phyloP scores from a whole-genome alignment of 2,113 vertebrate species.

The Zootoca vivipara region DNA sequence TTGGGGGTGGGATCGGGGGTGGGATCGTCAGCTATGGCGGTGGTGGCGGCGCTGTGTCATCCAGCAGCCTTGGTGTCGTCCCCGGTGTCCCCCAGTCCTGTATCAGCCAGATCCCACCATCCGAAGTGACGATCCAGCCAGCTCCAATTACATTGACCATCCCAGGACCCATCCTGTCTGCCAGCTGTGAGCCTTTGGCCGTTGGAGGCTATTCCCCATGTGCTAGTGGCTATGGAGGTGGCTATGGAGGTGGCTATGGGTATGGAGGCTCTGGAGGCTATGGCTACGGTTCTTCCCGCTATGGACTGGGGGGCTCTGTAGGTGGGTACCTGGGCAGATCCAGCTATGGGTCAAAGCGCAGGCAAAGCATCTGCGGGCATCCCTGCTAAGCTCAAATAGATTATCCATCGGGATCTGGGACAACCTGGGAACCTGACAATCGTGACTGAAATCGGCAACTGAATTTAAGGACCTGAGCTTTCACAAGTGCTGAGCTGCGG shows the following conservation, averaged over 20 bases:
- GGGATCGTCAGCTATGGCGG: not conserved
- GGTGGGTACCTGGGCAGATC: too few relatives aligned
- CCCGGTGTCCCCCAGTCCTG: not conserved
- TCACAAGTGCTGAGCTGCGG: too few relatives aligned
- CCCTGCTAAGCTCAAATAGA: too few relatives aligned
- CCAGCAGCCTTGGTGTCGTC: not conserved
- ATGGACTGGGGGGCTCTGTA: not conserved
- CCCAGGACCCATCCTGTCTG: not conserved
- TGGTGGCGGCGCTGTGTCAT: not conserved
- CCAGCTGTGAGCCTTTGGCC: not conserved
- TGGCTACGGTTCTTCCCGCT: too few relatives aligned
- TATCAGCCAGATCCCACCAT: not conserved
- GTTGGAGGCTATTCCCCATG: not conserved
- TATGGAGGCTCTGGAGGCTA: not conserved
- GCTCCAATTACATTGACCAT: not conserved
- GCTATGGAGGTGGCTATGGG: not conserved
- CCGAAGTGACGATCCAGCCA: conserved; percentile 4
- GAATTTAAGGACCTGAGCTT: too few relatives aligned
- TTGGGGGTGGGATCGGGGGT: not conserved
- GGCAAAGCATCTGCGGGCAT: too few relatives aligned
- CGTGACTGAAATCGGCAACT: too few relatives aligned
- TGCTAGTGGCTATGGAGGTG: not conserved
- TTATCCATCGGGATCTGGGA: too few relatives aligned
- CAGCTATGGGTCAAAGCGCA: too few relatives aligned
- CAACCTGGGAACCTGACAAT: too few relatives aligned